Conservation (phyloP, 92 coral and sea anemone species). For the Isaurus tuberculatus region DNA sequence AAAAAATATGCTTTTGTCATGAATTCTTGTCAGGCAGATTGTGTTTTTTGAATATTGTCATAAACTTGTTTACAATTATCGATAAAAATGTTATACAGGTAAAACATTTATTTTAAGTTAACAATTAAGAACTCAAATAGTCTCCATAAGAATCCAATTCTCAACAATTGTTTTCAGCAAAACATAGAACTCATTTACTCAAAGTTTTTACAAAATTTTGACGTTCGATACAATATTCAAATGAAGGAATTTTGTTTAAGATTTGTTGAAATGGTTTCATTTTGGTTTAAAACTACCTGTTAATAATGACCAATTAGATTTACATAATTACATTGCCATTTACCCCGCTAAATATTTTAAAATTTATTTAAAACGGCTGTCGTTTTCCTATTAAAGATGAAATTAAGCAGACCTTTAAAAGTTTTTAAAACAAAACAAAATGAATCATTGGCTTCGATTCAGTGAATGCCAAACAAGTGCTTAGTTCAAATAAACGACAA, state of each 20-base stretch:
- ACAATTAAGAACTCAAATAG: neutral
- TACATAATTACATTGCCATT: neutral
- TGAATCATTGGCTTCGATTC: too few relatives aligned
- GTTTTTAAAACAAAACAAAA: neutral
- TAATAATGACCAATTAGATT: neutral
- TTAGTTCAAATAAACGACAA: too few relatives aligned
- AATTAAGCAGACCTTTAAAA: neutral
- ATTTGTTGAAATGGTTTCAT: neutral
- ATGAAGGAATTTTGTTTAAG: neutral
- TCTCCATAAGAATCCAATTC: too few relatives aligned
- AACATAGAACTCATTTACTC: neutral
- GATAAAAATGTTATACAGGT: too few relatives aligned
- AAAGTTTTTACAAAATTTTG: neutral
- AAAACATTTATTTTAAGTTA: too few relatives aligned
- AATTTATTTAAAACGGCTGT: neutral
- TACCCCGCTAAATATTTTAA: neutral
- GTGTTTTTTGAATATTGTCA: too few relatives aligned
- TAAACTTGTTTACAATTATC: too few relatives aligned
- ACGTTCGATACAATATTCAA: neutral
- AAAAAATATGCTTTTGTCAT: too few relatives aligned
- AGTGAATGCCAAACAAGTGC: too few relatives aligned
- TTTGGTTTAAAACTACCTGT: conserved; percentile 17
- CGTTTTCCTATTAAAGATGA: neutral
- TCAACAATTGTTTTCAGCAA: too few relatives aligned
- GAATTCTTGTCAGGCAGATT: too few relatives aligned